A percentile compares a stretch with the other conserved stretches of the same genome.
Evolutionary conservation across 1,140 invertebrate genomes (phyloP).

Genomic region (Patella vulgata): DNA sequence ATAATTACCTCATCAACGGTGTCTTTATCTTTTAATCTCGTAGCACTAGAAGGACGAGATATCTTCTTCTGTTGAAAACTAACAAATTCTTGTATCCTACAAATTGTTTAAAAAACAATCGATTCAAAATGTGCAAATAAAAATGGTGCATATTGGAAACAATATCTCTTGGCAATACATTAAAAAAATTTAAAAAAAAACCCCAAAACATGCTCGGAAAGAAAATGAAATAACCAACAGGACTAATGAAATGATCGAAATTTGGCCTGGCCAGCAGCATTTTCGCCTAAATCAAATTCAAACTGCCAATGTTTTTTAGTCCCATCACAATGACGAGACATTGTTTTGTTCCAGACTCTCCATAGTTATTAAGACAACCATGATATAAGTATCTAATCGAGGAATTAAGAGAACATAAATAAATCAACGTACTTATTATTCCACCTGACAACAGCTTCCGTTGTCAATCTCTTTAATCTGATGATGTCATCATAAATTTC

Average conservation of each 20-base stretch:
- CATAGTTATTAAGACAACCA: neutral
- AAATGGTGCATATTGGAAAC: slow-evolving; percentile 5
- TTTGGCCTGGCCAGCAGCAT: neutral
- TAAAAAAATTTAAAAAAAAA: too few relatives aligned
- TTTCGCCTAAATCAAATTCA: too few relatives aligned
- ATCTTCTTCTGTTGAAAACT: slow-evolving; percentile 70
- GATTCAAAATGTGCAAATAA: too few relatives aligned
- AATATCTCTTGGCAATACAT: too few relatives aligned
- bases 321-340: too few relatives aligned
- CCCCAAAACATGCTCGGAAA: neutral
- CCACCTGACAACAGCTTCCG: slow-evolving; percentile 76
- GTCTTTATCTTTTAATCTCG: too few relatives aligned
- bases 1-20: too few relatives aligned
- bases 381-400: neutral
- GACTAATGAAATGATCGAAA: neutral
- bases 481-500: slow-evolving; percentile 74
- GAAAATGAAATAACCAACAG: neutral
- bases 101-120: too few relatives aligned
- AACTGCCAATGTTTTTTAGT: too few relatives aligned
- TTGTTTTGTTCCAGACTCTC: too few relatives aligned
- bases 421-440: slow-evolving; percentile 66
- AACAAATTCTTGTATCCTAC: slow-evolving; percentile 69
- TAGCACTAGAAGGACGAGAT: too few relatives aligned
- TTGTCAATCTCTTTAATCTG: slow-evolving; percentile 73
- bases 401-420: neutral